A percentile compares a stretch with the other conserved stretches of the same genome.
phyloP scores from a whole-genome alignment of 1,140 invertebrate species.

The Lepidurus arcticus region DNA sequence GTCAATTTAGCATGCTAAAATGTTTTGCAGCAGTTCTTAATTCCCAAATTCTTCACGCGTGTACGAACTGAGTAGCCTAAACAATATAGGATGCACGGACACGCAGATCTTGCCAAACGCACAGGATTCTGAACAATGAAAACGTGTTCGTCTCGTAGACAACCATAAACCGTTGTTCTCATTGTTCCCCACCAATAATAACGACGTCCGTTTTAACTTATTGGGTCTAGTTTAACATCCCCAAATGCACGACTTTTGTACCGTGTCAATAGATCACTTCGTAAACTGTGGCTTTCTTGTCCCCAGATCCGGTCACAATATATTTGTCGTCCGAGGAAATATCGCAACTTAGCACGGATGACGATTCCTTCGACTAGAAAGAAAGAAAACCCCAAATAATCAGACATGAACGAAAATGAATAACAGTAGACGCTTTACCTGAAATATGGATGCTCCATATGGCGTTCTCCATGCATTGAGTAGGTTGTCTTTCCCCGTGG shows the following conservation, averaged over 20 bases:
- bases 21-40: background rate
- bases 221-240: too few relatives aligned
- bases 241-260: background rate
- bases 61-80: too few relatives aligned
- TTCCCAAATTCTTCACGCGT: background rate
- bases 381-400: slow-evolving; percentile 36
- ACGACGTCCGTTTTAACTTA: too few relatives aligned
- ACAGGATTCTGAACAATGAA: too few relatives aligned
- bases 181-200: too few relatives aligned
- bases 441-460: slow-evolving; percentile 96
- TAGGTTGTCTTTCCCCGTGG: slow-evolving; percentile 97
- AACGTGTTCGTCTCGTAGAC: too few relatives aligned
- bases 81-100: too few relatives aligned
- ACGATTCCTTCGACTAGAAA: slow-evolving; percentile 94
- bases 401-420: background rate
- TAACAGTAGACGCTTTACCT: slow-evolving; percentile 56
- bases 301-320: slow-evolving; percentile 97
- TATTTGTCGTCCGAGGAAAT: slow-evolving; percentile 98
- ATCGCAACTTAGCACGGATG: slow-evolving; percentile 97
- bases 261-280: slow-evolving; percentile 86
- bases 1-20: background rate
- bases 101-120: too few relatives aligned
- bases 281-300: slow-evolving; percentile 98
- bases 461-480: slow-evolving; percentile 98
- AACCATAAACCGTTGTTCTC: too few relatives aligned